Conservation (phyloP, 2,888 invertebrate species). For the Lepidocyrtinus sp. region DNA sequence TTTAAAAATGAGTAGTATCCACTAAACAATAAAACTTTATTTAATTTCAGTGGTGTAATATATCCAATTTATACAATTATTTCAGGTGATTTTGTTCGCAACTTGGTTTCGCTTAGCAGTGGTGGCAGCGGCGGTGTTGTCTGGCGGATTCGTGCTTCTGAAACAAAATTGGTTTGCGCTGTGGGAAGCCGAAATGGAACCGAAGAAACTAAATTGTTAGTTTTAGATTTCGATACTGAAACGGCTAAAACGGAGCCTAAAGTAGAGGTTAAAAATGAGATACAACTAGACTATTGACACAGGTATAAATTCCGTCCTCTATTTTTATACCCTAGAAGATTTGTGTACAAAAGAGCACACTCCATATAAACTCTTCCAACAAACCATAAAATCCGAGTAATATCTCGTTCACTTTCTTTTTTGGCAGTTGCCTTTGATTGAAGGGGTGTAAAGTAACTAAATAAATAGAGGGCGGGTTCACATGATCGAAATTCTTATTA, state of each 20-base stretch:
- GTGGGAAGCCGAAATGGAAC: conserved; percentile 99
- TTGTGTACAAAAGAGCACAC: neutral
- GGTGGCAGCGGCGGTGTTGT: conserved; percentile 99
- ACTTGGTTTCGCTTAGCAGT: conserved; percentile 92
- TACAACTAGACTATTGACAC: conserved; percentile 35
- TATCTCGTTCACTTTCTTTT: neutral
- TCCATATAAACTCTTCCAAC: conserved; percentile 1
- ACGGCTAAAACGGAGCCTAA: conserved; percentile 32
- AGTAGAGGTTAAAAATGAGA: conserved; percentile 40
- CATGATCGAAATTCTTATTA: too few species aligned
- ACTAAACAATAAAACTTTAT: neutral
- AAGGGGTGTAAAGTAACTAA: conserved; percentile 8
- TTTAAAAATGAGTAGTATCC: neutral
- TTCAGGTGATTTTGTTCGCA: conserved; percentile 90
- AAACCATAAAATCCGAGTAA: conserved; percentile 27
- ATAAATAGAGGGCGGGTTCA: conserved; percentile 10
- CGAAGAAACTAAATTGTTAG: conserved; percentile 98
- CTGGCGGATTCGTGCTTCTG: conserved; percentile 96
- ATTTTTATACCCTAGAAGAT: neutral
- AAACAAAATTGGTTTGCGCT: conserved; percentile 97
- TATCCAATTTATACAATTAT: conserved; percentile 39
- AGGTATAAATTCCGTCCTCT: neutral
- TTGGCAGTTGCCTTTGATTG: neutral
- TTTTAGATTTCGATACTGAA: conserved; percentile 95
- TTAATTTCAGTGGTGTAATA: neutral